Percentiles rank a stretch among this genome's conserved stretches.
Evolutionary conservation across 2,888 invertebrate genomes (phyloP).

Genomic region (Cantharis nigra): DNA sequence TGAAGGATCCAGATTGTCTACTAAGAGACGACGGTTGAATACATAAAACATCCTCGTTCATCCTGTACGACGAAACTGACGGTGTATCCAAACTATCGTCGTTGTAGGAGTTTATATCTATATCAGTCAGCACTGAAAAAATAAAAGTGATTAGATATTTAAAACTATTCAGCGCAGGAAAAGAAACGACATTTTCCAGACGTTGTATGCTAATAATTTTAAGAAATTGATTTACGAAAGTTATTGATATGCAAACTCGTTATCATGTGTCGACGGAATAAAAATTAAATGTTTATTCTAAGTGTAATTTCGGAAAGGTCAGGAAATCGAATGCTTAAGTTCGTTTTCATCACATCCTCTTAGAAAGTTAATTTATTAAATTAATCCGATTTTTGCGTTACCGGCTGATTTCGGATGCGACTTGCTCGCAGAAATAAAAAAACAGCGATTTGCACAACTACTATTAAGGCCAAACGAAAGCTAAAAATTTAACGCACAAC

Average conservation of each 20-base stretch:
- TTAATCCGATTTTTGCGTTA: neutral
- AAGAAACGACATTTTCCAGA: neutral
- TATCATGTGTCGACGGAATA: neutral
- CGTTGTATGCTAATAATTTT: neutral
- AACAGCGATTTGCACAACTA: neutral
- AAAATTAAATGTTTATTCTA: neutral
- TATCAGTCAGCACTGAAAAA: constrained; percentile 62
- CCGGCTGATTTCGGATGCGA: neutral
- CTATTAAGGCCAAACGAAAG: neutral
- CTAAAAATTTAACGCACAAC: neutral
- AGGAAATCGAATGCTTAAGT: neutral
- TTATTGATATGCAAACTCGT: neutral
- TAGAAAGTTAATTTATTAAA: neutral
- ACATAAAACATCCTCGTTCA: constrained; percentile 52
- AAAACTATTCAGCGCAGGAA: neutral
- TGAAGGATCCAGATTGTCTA: constrained; percentile 46
- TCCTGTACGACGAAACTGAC: constrained; percentile 51
- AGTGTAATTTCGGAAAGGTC: neutral
- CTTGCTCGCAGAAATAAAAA: neutral
- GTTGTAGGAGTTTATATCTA: constrained; percentile 61
- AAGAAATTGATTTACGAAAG: neutral
- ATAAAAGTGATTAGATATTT: constrained; percentile 4
- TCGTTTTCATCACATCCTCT: neutral
- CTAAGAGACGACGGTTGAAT: constrained; percentile 51
- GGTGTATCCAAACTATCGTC: constrained; percentile 53